Base-by-base conservation (phyloP, 2,888 invertebrate genomes). In the Liodrosophila aerea region DNA sequence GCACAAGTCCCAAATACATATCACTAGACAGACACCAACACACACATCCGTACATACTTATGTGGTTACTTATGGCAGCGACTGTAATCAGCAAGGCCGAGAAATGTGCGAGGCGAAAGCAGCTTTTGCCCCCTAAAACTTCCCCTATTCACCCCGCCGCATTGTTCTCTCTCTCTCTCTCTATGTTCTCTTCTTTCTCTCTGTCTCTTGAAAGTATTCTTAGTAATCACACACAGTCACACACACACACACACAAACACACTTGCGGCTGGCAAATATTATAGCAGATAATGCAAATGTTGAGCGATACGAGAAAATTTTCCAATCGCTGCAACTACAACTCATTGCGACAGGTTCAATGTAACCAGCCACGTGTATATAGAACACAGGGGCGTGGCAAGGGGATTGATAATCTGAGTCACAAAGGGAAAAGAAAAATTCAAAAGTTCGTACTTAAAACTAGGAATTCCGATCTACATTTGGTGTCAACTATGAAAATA, bases 21-120 rank as follows among this genome's bases (percentile, higher is more conserved):
- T 29, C 31, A 12, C 34, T 33, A 18, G 12, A 18, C 50, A 54
- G 37, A 54, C 58, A 36, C 16, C 54, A 56, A 56, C 15, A 49
- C 58, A 41, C 27, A 56, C 22, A 39, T n/a, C n/a, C n/a, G n/a
- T n/a, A n/a, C 47, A 62, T 29, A 60, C 49, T 4, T 13, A 46
- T 45, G n/a, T n/a, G n/a, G 45, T 60, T 29, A 60, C 49, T 4
- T 13, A 46, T 45, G 16, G 16, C 44, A 30, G 31, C 22, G 11
- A 27, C 16, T 50, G 60, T 82, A 85, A 85, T 78, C 78, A 78
- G 78, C 78, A 78, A 78, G 78, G 78, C 85, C 78, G 80, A 65
- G 63, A 58, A 58, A 60, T 60, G 33, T 51, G 34, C 50, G 51
- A 69, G 70, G 29, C 67, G 46, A 56, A 66, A 51, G 63, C 73